Percentiles rank a stretch among this genome's conserved stretches.
Conservation (phyloP, 2,888 invertebrate genomes). For the Pollenia labialis region DNA sequence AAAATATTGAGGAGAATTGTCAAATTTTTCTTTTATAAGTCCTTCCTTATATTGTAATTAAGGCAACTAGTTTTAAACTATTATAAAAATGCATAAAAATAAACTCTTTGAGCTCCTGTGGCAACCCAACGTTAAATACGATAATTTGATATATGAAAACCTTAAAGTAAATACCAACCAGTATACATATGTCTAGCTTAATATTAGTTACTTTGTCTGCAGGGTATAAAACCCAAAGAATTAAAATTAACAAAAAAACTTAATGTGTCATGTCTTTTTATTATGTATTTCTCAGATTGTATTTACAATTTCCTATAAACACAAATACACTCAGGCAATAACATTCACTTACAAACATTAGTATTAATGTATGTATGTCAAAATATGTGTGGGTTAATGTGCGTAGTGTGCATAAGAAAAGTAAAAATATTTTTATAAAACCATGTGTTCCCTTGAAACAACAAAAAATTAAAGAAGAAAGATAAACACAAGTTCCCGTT, state of each 20-base stretch:
- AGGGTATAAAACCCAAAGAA: no score
- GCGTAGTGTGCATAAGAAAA: not conserved
- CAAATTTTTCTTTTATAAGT: no score
- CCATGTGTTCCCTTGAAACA: slow-evolving; percentile 14
- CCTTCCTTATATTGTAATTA: no score
- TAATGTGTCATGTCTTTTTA: slow-evolving; percentile 25
- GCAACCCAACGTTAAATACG: no score
- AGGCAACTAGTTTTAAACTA: no score
- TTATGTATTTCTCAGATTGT: slow-evolving; percentile 1
- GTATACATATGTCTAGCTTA: no score
- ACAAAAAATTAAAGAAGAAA: slow-evolving; percentile 6
- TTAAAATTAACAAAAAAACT: not conserved
- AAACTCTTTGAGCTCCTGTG: no score
- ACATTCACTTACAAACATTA: not conserved
- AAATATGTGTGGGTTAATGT: not conserved
- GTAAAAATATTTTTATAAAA: not conserved
- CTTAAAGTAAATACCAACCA: no score
- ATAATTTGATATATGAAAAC: no score
- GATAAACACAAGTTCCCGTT: slow-evolving; percentile 4
- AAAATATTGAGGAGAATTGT: no score
- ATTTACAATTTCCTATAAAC: slow-evolving; percentile 1
- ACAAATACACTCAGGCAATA: not conserved
- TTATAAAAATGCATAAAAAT: no score
- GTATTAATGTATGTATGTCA: not conserved
- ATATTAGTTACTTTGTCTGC: no score